Conservation (phyloP, 2,113 vertebrate species). For the Erythrolamprus reginae region DNA sequence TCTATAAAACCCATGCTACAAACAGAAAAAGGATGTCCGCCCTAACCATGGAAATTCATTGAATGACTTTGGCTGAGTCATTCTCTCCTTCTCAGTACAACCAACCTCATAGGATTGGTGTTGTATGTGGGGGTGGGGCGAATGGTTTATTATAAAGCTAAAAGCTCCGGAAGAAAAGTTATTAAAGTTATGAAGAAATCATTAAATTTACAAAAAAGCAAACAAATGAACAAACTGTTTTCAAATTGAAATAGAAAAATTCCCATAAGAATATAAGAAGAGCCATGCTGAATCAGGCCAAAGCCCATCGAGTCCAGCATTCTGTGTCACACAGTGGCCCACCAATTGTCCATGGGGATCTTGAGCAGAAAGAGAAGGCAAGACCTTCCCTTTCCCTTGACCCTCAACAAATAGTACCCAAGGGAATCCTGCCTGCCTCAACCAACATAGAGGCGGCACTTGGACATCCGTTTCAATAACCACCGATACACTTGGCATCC, state of each 20-base stretch:
- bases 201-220: too few relatives aligned
- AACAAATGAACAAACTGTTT: neutral
- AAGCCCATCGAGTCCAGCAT: too few relatives aligned
- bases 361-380: too few relatives aligned
- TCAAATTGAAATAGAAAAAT: neutral
- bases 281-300: too few relatives aligned
- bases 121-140: fast-evolving
- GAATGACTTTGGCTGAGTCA: neutral
- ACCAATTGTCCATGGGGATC: too few relatives aligned
- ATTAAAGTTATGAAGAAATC: neutral
- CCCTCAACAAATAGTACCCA: too few relatives aligned
- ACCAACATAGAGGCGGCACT: too few relatives aligned
- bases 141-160: neutral
- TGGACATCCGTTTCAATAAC: too few relatives aligned
- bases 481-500: too few relatives aligned
- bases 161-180: neutral
- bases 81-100: neutral
- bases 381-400: too few relatives aligned
- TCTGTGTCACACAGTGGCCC: too few relatives aligned
- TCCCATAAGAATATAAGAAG: neutral
- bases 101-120: neutral
- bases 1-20: neutral
- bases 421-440: too few relatives aligned
- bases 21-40: neutral
- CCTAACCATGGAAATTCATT: neutral